Percentiles rank a stretch among this genome's conserved stretches.
These are phyloP conservation scores for Lagria hirta DNA, from an alignment of 2,888 invertebrate species.

Conservation along the genomic window DNA sequence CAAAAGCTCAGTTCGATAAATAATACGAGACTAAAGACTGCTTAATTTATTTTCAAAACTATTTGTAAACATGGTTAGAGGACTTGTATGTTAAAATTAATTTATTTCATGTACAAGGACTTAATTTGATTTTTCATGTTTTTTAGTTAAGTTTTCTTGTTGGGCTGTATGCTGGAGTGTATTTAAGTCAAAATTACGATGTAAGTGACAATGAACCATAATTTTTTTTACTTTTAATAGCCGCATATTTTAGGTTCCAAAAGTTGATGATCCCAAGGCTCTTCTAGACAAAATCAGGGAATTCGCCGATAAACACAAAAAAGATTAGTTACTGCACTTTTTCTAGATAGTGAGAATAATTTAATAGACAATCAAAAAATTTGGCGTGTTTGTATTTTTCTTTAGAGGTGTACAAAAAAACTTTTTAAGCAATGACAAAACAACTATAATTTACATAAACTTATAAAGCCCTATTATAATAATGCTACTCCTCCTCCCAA, in stretches of 20 bases:
- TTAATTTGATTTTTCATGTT: constrained; percentile 39
- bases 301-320: constrained; percentile 68
- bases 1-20: no score
- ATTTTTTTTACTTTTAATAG: constrained; percentile 4
- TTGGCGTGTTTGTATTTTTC: not conserved
- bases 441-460: constrained; percentile 32
- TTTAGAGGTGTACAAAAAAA: constrained; percentile 6
- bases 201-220: constrained; percentile 52
- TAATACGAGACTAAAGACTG: no score
- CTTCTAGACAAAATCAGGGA: constrained; percentile 70
- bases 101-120: constrained; percentile 6
- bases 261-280: constrained; percentile 79
- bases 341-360: no score
- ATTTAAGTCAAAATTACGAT: constrained; percentile 75
- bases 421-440: constrained; percentile 19
- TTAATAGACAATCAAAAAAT: not conserved
- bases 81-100: constrained; percentile 42
- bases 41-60: no score
- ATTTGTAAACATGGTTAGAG: constrained; percentile 51
- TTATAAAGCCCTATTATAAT: constrained; percentile 50
- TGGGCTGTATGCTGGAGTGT: constrained; percentile 74
- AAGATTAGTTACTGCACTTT: constrained; percentile 47
- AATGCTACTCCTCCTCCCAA: constrained; percentile 79
- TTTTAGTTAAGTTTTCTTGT: constrained; percentile 68
- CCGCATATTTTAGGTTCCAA: constrained; percentile 71